Percentiles rank a stretch among this genome's conserved stretches.
These are phyloP conservation scores for Diplodus sargus DNA, from an alignment of 2,797 vertebrate species.

Conservation along the genomic window DNA sequence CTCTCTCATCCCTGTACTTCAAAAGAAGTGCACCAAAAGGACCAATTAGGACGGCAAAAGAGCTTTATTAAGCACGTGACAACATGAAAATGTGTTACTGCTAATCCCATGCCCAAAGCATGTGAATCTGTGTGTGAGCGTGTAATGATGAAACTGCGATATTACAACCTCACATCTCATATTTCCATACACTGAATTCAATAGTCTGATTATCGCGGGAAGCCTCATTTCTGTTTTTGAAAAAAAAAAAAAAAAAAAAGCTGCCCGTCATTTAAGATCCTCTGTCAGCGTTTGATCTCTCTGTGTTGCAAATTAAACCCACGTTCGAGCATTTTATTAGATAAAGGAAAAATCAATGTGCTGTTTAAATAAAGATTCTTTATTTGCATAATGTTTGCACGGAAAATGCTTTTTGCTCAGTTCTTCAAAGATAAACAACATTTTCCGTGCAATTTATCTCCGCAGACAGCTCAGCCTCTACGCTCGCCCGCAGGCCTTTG, in stretches of 20 bases:
- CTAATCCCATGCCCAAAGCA: constrained; percentile 64
- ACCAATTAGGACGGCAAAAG: constrained; percentile 78
- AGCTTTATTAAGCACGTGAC: constrained; percentile 65
- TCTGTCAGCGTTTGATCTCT: constrained; percentile 57
- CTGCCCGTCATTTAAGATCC: constrained; percentile 29
- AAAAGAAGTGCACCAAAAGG: constrained; percentile 76
- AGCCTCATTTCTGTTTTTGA: constrained; percentile 15
- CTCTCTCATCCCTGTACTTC: constrained; percentile 72
- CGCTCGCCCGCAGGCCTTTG: constrained; percentile 60
- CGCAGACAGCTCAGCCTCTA: constrained; percentile 41
- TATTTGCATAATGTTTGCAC: constrained; percentile 67
- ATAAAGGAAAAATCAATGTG: constrained; percentile 53
- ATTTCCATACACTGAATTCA: constrained; percentile 31
- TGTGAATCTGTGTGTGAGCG: constrained; percentile 32
- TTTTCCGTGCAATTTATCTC: constrained; percentile 65
- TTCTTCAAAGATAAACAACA: constrained; percentile 68
- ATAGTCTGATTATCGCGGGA: constrained; percentile 6
- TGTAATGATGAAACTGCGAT: constrained; percentile 45
- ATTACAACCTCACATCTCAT: constrained; percentile 35
- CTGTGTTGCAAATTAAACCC: constrained; percentile 58
- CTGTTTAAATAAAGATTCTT: constrained; percentile 44
- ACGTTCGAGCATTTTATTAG: constrained; percentile 51
- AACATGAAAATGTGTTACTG: constrained; percentile 57
- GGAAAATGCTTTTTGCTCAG: constrained; percentile 48
- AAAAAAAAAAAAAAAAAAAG: constrained; percentile 5